Evolutionary conservation across 2,888 invertebrate genomes (phyloP).

Genomic region (Physocephala rufipes): DNA sequence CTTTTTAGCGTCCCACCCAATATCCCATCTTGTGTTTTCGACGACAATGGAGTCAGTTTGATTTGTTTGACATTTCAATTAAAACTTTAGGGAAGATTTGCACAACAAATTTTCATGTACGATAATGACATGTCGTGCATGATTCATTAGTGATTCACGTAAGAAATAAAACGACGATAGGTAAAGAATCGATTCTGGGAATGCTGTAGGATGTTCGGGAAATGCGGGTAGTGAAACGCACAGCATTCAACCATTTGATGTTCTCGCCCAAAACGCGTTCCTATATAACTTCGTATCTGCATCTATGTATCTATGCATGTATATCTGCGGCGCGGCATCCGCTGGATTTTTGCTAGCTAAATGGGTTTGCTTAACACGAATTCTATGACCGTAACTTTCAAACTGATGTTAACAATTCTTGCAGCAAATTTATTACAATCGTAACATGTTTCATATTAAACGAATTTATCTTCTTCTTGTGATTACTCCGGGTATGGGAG

Average conservation of each 20-base stretch:
- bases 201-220: no score
- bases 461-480: constrained; percentile 6
- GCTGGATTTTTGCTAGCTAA: not conserved
- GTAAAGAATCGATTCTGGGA: not conserved
- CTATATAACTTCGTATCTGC: no score
- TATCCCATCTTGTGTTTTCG: no score
- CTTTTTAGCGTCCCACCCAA: no score
- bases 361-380: constrained; percentile 29
- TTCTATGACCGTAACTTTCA: constrained; percentile 30
- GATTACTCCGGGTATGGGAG: not conserved
- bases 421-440: constrained; percentile 33
- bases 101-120: not conserved
- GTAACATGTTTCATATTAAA: constrained; percentile 26
- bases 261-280: not conserved
- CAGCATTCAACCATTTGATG: no score
- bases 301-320: no score
- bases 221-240: no score
- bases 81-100: no score
- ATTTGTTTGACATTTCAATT: no score
- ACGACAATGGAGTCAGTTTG: no score
- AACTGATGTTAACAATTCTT: constrained; percentile 36
- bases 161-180: no score
- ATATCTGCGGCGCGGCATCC: not conserved
- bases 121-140: not conserved
- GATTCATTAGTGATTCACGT: no score